A percentile compares a stretch with the other conserved stretches of the same genome.
Conservation (phyloP, 2,888 invertebrate genomes). For the Drosophila austrosaltans region DNA sequence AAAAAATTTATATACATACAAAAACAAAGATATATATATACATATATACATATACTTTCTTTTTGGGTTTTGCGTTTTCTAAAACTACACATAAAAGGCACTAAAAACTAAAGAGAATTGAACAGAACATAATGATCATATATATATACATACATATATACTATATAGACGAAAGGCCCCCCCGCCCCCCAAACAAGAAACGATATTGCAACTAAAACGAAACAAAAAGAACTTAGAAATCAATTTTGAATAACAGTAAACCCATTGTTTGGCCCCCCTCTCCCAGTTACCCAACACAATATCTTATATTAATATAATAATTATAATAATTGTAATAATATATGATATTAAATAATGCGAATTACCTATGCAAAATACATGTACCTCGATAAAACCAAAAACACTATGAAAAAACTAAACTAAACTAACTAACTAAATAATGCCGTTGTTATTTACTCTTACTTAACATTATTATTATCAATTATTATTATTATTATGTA, state of each 20-base stretch:
- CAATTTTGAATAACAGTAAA: neutral
- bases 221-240: neutral
- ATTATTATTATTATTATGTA: constrained; percentile 21
- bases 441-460: constrained; percentile 16
- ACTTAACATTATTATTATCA: constrained; percentile 10
- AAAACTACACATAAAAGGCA: constrained; percentile 3
- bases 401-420: constrained; percentile 37
- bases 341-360: constrained; percentile 1
- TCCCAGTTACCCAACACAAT: neutral
- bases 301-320: constrained; percentile 2
- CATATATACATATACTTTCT: neutral
- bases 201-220: neutral
- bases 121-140: neutral
- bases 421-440: constrained; percentile 38
- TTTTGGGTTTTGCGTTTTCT: neutral
- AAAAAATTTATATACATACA: constrained; percentile 17
- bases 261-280: constrained; percentile 1
- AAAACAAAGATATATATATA: neutral
- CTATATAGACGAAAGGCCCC: constrained; percentile 10
- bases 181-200: neutral
- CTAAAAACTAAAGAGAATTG: constrained; percentile 5
- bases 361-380: constrained; percentile 9
- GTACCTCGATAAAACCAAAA: constrained; percentile 13
- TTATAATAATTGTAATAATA: neutral
- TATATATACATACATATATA: constrained; percentile 6